phyloP scores from a whole-genome alignment of 2,888 invertebrate species.

The Branchipolynoe longqiensis region DNA sequence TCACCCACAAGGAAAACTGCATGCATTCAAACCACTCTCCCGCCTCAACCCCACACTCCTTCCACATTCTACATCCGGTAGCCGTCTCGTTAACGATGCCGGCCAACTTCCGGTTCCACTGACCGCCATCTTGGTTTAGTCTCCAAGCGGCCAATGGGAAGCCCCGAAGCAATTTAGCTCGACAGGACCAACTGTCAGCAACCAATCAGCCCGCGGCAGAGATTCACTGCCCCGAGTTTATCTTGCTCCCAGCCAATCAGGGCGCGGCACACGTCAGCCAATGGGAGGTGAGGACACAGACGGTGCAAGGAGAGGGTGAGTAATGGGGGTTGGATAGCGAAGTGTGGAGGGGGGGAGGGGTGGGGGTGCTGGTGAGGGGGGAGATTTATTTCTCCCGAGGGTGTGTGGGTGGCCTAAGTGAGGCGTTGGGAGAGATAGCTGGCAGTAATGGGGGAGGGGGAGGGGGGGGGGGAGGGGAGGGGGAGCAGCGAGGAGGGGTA shows the following conservation, averaged over 20 bases:
- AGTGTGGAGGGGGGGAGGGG: too few relatives aligned
- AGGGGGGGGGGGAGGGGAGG: too few relatives aligned
- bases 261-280: not conserved
- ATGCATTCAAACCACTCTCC: too few relatives aligned
- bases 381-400: not conserved
- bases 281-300: not conserved
- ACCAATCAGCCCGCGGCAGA: not conserved
- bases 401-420: too few relatives aligned
- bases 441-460: too few relatives aligned
- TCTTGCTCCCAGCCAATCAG: slow-evolving; percentile 6
- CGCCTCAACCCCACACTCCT: too few relatives aligned
- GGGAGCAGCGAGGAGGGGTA: too few relatives aligned
- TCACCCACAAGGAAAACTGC: too few relatives aligned
- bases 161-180: not conserved
- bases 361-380: too few relatives aligned
- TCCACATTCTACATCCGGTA: too few relatives aligned
- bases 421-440: too few relatives aligned
- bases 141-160: not conserved
- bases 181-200: slow-evolving; percentile 9
- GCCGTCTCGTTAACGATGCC: not conserved
- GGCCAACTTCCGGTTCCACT: not conserved
- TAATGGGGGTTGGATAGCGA: not conserved
- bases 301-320: not conserved
- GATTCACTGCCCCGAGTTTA: slow-evolving; percentile 22
- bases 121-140: slow-evolving; percentile 8